A percentile compares a stretch with the other conserved stretches of the same genome.
Evolutionary conservation across 1,140 invertebrate genomes (phyloP).

Genomic region (Antheraea pernyi): DNA sequence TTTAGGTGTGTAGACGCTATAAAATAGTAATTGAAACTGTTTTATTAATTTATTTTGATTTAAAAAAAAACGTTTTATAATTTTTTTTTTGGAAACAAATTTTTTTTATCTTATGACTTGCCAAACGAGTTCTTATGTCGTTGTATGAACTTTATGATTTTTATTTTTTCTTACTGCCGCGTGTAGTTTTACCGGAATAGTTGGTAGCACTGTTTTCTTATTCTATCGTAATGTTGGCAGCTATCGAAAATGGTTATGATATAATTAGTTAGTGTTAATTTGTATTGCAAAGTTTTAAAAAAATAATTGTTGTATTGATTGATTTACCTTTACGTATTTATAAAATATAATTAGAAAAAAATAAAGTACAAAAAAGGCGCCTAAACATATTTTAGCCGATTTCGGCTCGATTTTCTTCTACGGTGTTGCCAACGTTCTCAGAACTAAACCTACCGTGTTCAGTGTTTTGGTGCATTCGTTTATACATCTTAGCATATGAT

Average conservation of each 20-base stretch:
- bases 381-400: neutral
- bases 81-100: conserved; percentile 5
- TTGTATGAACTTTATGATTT: conserved; percentile 16
- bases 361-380: neutral
- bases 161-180: conserved; percentile 20
- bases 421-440: conserved; percentile 17
- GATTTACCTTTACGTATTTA: neutral
- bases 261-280: neutral
- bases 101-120: conserved; percentile 24
- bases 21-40: conserved; percentile 17
- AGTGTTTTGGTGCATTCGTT: conserved; percentile 46
- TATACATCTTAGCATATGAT: conserved; percentile 52
- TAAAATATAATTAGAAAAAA: neutral
- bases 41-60: conserved; percentile 17
- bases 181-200: conserved; percentile 7
- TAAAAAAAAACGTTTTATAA: conserved; percentile 10
- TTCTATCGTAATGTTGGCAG: neutral
- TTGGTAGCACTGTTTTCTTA: conserved; percentile 8
- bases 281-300: neutral
- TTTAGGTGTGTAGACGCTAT: conserved; percentile 23
- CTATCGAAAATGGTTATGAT: conserved; percentile 12
- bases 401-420: conserved; percentile 11
- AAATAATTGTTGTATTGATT: neutral
- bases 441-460: conserved; percentile 21
- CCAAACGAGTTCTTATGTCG: conserved; percentile 27